These are phyloP conservation scores for Pissodes strobi DNA, from an alignment of 1,140 invertebrate species.

Conservation along the genomic window DNA sequence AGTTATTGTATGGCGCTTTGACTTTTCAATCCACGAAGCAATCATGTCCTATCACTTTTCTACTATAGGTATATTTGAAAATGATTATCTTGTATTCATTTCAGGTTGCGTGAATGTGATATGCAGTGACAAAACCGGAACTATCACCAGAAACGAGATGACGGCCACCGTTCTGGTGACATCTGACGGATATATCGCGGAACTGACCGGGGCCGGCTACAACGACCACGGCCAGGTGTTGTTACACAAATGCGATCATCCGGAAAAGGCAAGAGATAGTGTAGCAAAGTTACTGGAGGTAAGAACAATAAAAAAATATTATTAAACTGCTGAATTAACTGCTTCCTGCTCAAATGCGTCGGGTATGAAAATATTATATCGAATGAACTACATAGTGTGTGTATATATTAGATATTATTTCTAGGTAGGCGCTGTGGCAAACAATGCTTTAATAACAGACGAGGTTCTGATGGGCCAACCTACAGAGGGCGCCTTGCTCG, in stretches of 20 bases:
- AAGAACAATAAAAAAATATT: constrained; percentile 18
- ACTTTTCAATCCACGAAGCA: too few species aligned
- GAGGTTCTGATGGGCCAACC: constrained; percentile 91
- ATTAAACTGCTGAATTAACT: background rate
- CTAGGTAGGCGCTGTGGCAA: constrained; percentile 89
- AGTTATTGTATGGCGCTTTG: too few species aligned
- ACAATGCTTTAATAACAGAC: constrained; percentile 91
- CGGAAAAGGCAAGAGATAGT: constrained; percentile 72
- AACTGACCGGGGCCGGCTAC: constrained; percentile 93
- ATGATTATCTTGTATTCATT: too few species aligned
- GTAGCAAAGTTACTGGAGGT: constrained; percentile 73
- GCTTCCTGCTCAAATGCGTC: background rate
- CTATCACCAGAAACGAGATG: constrained; percentile 99
- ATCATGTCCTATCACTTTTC: too few species aligned
- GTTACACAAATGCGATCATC: constrained; percentile 76
- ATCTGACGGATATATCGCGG: constrained; percentile 88
- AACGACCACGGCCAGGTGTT: constrained; percentile 83
- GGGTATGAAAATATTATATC: background rate
- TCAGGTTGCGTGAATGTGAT: constrained; percentile 95
- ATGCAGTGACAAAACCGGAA: constrained; percentile 99
- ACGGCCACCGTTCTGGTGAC: constrained; percentile 93
- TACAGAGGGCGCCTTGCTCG: constrained; percentile 95
- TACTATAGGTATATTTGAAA: too few species aligned
- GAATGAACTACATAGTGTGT: too few species aligned
- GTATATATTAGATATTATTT: too few species aligned